These are phyloP conservation scores for Peromyscus attwateri DNA, from an alignment of 2,797 vertebrate genomes.

Conservation along the genomic window DNA sequence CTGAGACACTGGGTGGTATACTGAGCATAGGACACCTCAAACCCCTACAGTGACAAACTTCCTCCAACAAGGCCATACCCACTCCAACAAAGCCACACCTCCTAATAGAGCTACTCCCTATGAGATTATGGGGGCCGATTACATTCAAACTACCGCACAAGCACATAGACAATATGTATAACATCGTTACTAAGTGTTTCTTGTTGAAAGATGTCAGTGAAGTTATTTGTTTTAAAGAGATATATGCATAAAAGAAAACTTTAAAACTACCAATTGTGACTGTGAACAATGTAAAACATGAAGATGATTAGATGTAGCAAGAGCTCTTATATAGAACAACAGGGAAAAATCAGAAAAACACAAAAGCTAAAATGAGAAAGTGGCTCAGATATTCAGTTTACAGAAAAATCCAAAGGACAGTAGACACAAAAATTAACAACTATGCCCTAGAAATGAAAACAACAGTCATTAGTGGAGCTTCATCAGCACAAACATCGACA, in stretches of 20 bases:
- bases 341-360: neutral
- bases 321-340: neutral
- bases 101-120: too few relatives aligned
- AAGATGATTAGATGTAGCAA: neutral
- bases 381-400: neutral
- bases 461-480: neutral
- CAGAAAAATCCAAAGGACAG: neutral
- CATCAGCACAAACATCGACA: neutral
- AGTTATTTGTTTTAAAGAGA: neutral
- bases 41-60: too few relatives aligned
- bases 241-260: neutral
- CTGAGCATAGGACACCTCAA: too few relatives aligned
- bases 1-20: too few relatives aligned
- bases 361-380: neutral
- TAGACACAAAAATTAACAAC: neutral
- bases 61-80: too few relatives aligned
- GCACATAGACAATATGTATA: neutral
- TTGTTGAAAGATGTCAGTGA: too few relatives aligned
- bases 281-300: neutral
- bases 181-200: neutral
- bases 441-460: neutral
- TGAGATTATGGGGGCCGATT: too few relatives aligned
- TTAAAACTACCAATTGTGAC: neutral
- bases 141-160: neutral
- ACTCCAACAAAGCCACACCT: too few relatives aligned